Base-by-base conservation (phyloP, 2,113 vertebrate genomes). In the Scartelaos histophorus region DNA sequence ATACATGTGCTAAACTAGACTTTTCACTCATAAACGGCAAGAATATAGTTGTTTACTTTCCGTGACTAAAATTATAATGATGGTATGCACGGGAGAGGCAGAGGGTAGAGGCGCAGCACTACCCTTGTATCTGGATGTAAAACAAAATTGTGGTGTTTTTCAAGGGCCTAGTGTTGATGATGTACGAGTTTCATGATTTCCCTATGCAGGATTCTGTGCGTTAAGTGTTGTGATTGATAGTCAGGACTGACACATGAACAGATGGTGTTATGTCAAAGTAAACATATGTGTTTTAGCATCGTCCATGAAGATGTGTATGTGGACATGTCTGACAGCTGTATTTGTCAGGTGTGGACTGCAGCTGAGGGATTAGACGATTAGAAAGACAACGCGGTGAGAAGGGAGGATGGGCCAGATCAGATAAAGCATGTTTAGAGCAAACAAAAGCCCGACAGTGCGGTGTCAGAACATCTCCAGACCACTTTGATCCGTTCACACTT, bases 391-490 rank as follows among this genome's bases (percentile, higher is more conserved):
- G 11, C 58, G 75, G 46, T 45, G 77, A 78, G 85, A 76, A 79
- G 54, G 83, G 76, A 70, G 57, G 45, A 81, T 78, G 53, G 61
- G 71, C 71, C 72, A 81, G 60, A 82, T 86, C 85, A 86, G 83
- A 87, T 85, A 85, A 89, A 82, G 82, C 79, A 69, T 70, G 83
- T 87, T 88, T 75, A 62, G 77, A 80, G 75, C 70, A 87, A 85
- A 85, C 82, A 85, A 84, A 86, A 79, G 79, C 76, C n/a, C 11
- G 9, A 67, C 64, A 74, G 83, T 70, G 81, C 73, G 7, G 76
- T 75, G 76, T 82, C 57, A 45, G 67, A 83, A 73, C 87, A 81
- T 70, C 35, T 13, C 72, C 72, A 57, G 54, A 69, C 76, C 69
- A 43, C 86, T 90, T 86, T 89, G 87, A 89, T 86, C 83, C 71